Evolutionary conservation across 2,113 vertebrate species (phyloP), one percentile per base, ranked within the genome.

Genomic region (Tragulus kanchil): DNA sequence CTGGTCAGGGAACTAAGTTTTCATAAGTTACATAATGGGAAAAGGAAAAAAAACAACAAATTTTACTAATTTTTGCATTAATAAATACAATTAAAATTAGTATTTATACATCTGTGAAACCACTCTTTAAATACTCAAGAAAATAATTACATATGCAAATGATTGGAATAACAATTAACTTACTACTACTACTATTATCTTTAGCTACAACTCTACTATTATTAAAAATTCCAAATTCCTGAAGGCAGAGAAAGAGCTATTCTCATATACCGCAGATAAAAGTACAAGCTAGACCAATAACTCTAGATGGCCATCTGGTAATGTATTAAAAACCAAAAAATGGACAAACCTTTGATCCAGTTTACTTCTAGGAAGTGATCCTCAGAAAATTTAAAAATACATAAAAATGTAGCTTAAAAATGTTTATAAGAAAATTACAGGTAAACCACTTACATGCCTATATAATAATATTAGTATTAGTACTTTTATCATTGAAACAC

Each of bases 281-380:
- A n/a, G 6, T 50, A 87, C 58, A 93, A 95, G 85, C 4, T 42
- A 11, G 17, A 69, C 54, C 71, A 92, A 3, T 89, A 82, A 86
- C 82, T 94, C 84, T 67, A 94, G 12, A 52, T 14, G 14, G 71
- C 42, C 69, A 28, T 16, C 52, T 65, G 52, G 26, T 16, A 75
- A 75, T 52, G 13, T 89, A 93, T 79, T 23, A 95, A 59, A 93
- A 93, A 28, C 64, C 79, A 87, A 81, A 93, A 84, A 93, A 85
- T 14, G 8, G 23, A 28, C 28, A 86, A 81, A 82, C 23, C 17
- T 82, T 31, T 93, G 75, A 86, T 25, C 26, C 16, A 89, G 15
- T 82, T 50, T 94, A 69, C n/a, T 62, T 79, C 62, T 64, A 87
- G 56, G 26, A 91, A 95, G 48, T 64, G 84, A 71, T 52, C 15